Percentiles rank a stretch among this genome's conserved stretches.
Evolutionary conservation across 2,113 vertebrate species (phyloP).

Genomic region (Phalacrocorax carbo): DNA sequence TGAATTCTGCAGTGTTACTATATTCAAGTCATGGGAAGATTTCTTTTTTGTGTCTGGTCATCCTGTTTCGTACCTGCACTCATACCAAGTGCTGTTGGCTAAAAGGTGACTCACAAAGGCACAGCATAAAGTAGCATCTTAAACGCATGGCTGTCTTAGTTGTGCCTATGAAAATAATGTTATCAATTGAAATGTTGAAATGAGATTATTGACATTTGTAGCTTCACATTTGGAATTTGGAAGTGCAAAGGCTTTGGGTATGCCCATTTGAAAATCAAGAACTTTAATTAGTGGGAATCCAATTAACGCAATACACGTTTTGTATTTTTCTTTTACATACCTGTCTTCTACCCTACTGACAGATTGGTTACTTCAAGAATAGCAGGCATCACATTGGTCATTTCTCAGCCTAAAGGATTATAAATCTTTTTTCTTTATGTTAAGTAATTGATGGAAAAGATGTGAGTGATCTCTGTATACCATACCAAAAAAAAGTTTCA

Average conservation of each 20-base stretch:
- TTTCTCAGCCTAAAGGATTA: constrained; percentile 3
- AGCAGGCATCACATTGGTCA: constrained; percentile 10
- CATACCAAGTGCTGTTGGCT: neutral
- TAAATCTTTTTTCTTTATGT: neutral
- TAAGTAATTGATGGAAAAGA: constrained; percentile 6
- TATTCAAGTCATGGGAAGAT: neutral
- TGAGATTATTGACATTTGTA: neutral
- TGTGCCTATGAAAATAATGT: neutral
- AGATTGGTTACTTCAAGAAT: constrained; percentile 29
- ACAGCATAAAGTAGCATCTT: neutral
- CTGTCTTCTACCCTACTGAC: constrained; percentile 12
- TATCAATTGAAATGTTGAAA: neutral
- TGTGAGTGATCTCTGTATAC: neutral
- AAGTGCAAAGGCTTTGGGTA: neutral
- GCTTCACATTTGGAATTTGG: neutral
- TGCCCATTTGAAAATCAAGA: constrained; percentile 15
- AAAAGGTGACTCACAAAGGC: neutral
- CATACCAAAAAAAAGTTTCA: accelerated
- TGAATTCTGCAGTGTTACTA: neutral
- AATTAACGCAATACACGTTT: neutral
- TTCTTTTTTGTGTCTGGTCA: neutral
- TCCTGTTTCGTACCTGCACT: neutral
- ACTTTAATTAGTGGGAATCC: constrained; percentile 18
- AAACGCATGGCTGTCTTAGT: neutral
- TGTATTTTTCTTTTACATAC: constrained; percentile 35